Conservation (phyloP, 2,888 invertebrate species). For the Brassicogethes aeneus region DNA sequence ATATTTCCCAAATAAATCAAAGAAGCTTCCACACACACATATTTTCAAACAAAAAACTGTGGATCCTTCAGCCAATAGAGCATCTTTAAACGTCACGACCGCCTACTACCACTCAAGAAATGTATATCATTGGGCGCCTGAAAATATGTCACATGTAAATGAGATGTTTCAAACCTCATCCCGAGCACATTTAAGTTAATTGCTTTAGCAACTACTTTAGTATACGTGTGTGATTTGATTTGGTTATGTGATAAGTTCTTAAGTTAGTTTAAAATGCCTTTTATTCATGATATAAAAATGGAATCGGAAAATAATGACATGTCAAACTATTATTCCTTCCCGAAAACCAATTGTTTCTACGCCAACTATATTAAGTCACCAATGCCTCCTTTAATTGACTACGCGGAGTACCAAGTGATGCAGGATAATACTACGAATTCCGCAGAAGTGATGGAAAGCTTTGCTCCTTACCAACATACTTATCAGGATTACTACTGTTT, state of each 20-base stretch:
- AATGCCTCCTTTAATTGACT: no score
- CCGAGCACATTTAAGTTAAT: constrained; percentile 18
- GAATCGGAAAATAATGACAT: constrained; percentile 17
- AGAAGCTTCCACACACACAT: background rate
- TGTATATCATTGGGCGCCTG: constrained; percentile 21
- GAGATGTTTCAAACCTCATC: constrained; percentile 19
- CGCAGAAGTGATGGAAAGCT: no score
- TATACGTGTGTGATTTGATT: background rate
- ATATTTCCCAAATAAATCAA: background rate
- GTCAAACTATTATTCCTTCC: constrained; percentile 8
- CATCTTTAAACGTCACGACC: no score
- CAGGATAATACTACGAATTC: no score
- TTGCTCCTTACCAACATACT: background rate
- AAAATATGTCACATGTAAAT: constrained; percentile 24
- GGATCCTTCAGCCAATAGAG: no score
- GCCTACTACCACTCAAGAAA: constrained; percentile 20
- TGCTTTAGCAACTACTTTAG: constrained; percentile 17
- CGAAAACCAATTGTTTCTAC: background rate
- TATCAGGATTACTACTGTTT: background rate
- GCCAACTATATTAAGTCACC: no score
- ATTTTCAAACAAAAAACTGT: background rate
- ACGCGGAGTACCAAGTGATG: no score
- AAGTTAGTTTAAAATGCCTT: constrained; percentile 16
- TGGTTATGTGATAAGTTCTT: constrained; percentile 2
- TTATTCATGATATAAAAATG: constrained; percentile 21